Base-by-base conservation (phyloP, 2,113 vertebrate species). In the Poeciliopsis prolifica region DNA sequence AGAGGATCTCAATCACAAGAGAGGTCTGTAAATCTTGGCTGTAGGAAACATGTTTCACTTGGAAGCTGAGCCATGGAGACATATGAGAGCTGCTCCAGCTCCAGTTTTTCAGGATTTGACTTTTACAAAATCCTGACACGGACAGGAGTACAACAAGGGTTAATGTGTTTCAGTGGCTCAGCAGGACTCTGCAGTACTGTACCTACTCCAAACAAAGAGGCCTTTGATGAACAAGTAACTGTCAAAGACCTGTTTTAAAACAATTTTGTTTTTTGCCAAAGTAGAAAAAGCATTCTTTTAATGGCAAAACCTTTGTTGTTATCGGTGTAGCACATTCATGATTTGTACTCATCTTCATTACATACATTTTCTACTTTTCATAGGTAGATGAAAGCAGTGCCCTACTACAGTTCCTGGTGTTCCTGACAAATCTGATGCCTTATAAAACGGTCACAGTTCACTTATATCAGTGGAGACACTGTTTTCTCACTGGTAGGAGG, bases 181-280 rank as follows among this genome's bases (percentile, higher is more conserved):
- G 78, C 30, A 62, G 91, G 87, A 88, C 86, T 83, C 73, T 72
- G 66, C 68, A 83, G 81, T 87, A 89, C 89, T 91, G 81, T 70
- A 83, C 74, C 85, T 90, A 78, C 82, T 91, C 85, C 88, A 84
- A 87, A 91, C 89, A 87, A 92, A 91, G 92, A 94, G 92, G 94
- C 94, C 93, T 95, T 95, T 89, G 92, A 89, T 90, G 87, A 91
- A 88, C 89, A 88, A 67, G 78, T 77, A 80, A 88, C 90, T 84
- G 75, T 92, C 87, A 89, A 85, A 89, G 90, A 92, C 85, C 84
- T 84, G 65, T 44, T 58, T 80, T 87, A 68, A 42, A 84, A 58
- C 86, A 40, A 24, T 74, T 76, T 79, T 40, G n/a, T 61, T 81
- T 67, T 28, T 86, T 85, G 86, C 90, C 91, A 92, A 88, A 92